Conservation (phyloP, 2,888 invertebrate species). For the Sisyra nigra region DNA sequence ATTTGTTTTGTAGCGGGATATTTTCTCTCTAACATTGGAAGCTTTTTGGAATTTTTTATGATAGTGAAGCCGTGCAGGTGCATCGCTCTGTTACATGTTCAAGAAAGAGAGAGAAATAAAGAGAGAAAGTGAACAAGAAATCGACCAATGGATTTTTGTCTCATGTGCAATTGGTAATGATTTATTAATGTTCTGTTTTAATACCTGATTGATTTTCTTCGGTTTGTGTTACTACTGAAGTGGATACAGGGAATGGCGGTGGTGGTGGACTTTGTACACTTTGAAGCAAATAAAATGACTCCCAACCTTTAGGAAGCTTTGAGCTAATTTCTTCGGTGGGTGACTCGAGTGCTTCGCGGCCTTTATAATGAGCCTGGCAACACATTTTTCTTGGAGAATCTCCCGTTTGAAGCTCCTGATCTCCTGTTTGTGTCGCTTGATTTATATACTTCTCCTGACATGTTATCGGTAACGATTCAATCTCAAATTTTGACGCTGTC, state of each 20-base stretch:
- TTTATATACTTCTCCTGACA: background rate
- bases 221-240: too few relatives aligned
- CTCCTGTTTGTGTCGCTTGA: background rate
- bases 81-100: too few relatives aligned
- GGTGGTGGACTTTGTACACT: slow-evolving; percentile 1
- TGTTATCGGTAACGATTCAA: background rate
- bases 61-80: background rate
- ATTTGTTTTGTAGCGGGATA: slow-evolving; percentile 1
- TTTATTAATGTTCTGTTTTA: too few relatives aligned
- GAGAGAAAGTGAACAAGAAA: too few relatives aligned
- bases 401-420: background rate
- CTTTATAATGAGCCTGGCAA: background rate
- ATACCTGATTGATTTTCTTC: too few relatives aligned
- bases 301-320: slow-evolving; percentile 6
- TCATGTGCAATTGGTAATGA: too few relatives aligned
- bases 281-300: slow-evolving; percentile 5
- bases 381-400: background rate
- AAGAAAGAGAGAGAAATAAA: too few relatives aligned
- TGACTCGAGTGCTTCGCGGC: background rate
- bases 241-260: background rate
- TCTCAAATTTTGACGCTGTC: background rate
- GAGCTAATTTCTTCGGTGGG: background rate
- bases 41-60: background rate
- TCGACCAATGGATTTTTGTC: too few relatives aligned
- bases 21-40: too few relatives aligned